Percentiles rank a stretch among this genome's conserved stretches.
Evolutionary conservation across 2,113 vertebrate species (phyloP).

Genomic region (Malurus elegans): DNA sequence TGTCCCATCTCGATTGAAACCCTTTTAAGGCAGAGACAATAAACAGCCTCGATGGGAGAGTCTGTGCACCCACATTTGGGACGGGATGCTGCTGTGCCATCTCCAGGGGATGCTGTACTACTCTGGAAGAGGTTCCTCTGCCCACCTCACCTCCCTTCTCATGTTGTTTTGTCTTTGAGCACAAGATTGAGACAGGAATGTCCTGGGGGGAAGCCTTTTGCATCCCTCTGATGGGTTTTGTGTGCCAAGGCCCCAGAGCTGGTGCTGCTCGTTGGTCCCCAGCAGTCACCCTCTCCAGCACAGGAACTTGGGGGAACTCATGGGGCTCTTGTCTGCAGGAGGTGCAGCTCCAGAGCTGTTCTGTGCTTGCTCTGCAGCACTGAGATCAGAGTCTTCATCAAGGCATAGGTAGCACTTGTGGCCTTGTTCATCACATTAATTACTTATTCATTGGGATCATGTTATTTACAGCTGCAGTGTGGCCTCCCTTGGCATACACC

Average conservation of each 20-base stretch:
- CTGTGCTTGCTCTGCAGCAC: not conserved
- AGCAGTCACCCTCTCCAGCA: accelerated
- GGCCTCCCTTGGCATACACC: not conserved
- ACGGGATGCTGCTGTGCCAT: not conserved
- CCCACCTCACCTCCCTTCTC: not conserved
- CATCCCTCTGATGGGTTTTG: not conserved
- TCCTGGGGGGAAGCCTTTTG: not conserved
- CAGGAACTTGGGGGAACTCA: accelerated
- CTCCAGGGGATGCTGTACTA: not conserved
- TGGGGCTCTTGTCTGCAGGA: not conserved
- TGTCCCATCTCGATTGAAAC: conserved; percentile 21
- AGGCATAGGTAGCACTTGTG: not conserved
- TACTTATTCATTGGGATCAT: not conserved
- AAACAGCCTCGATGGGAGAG: not conserved
- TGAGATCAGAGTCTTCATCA: not conserved
- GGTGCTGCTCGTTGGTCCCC: not conserved
- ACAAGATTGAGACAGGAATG: not conserved
- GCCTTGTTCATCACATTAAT: not conserved
- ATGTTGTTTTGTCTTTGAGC: not conserved
- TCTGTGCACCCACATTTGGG: accelerated
- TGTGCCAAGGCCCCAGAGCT: accelerated
- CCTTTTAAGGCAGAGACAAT: conserved; percentile 27
- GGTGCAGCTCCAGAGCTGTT: not conserved
- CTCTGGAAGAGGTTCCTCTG: not conserved
- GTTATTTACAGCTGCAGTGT: not conserved